Base-by-base conservation (phyloP, 2,797 vertebrate species). In the Pangasius larnaudii region DNA sequence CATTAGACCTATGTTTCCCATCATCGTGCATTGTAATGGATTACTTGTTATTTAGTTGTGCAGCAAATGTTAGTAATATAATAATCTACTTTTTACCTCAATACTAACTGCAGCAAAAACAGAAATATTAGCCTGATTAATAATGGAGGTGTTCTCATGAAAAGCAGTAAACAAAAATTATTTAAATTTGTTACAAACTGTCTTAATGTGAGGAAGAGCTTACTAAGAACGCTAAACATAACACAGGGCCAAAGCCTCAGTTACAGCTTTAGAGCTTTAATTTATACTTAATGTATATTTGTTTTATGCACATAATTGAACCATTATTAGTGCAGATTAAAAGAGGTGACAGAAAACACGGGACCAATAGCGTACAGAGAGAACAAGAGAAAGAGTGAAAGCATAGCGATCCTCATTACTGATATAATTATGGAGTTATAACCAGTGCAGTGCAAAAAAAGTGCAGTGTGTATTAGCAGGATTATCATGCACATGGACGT, bases 371-470 rank as follows among this genome's bases (percentile, higher is more conserved):
- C 6, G 46, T 49, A 82, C 24, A 30, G 22, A 84, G 3, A 53
- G 39, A 42, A 19, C 30, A 56, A 3, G 53, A 30, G 49, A 18
- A 53, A 14, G 39, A 30, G 77, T 39, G 59, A 56, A 42, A 19
- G 39, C 85, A 88, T 80, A 87, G 86, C 85, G 69, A 65, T 89
- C 90, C 88, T 88, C 63, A 71, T 63, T 56, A 56, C 85, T 75
- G 77, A 58, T 85, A 72, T 86, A 81, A 88, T 86, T 86, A 85
- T 13, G 81, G 89, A 87, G 61, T 92, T 85, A 85, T 30, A 90
- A 88, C 72, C 77, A 82, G 59, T 18, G 27, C 19, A 78, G 27
- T 78, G 51, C 71, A 78, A 87, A 69, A 69, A 80, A 61, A 0
- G 42, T 42, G 53, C 36, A 53, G 65, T 86, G 78, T 82, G 24